These are phyloP conservation scores for Pluvialis apricaria DNA, from an alignment of 2,113 vertebrate genomes.

Conservation along the genomic window DNA sequence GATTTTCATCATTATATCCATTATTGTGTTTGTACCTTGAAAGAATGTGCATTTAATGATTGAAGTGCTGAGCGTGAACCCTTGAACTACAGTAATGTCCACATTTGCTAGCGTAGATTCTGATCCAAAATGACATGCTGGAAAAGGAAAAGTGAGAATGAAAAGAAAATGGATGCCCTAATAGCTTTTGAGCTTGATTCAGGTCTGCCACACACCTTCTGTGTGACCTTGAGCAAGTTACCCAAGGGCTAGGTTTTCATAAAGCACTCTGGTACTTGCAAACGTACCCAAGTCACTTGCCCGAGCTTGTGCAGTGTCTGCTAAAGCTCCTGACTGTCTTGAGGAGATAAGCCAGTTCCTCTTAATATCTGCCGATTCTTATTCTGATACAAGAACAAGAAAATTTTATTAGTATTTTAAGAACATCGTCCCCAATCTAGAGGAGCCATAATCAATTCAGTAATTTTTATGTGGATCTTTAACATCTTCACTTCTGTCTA, in stretches of 20 bases:
- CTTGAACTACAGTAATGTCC: not conserved
- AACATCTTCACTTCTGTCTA: not conserved
- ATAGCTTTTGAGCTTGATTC: conserved; percentile 22
- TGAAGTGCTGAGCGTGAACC: not conserved
- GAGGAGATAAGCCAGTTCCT: not conserved
- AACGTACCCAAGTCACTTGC: not conserved
- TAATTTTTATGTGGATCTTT: not conserved
- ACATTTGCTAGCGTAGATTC: not conserved
- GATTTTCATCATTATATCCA: conserved; percentile 5
- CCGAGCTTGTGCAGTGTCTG: not conserved
- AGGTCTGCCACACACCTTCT: not conserved
- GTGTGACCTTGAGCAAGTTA: conserved; percentile 12
- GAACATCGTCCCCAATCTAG: not conserved
- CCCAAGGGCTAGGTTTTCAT: not conserved
- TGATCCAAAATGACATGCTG: conserved; percentile 23
- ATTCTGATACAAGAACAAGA: not conserved
- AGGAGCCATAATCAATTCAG: not conserved
- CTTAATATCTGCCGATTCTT: not conserved
- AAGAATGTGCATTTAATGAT: conserved; percentile 27
- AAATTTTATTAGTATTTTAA: conserved; percentile 1
- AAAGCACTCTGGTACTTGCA: not conserved
- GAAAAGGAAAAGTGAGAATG: conserved; percentile 9
- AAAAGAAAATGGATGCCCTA: conserved; percentile 38
- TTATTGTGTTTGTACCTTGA: conserved; percentile 12
- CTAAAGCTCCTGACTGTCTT: not conserved